Percentiles rank a stretch among this genome's conserved stretches.
phyloP scores from a whole-genome alignment of 2,888 invertebrate genomes.

The Napeogenes inachia region DNA sequence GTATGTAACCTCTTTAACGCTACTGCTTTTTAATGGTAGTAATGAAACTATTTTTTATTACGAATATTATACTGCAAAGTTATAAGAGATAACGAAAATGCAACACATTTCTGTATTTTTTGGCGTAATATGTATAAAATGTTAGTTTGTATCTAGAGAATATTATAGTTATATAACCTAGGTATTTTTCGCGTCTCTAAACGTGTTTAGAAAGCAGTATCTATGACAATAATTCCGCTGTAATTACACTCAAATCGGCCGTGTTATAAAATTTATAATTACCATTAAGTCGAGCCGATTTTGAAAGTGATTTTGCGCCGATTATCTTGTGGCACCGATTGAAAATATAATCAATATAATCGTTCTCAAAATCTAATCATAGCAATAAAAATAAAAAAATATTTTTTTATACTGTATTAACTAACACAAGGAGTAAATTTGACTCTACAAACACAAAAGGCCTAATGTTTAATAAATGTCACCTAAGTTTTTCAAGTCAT shows the following conservation, averaged over 20 bases:
- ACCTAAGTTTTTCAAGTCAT: not conserved
- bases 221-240: conserved; percentile 18
- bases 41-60: not conserved
- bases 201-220: conserved; percentile 27
- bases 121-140: too few relatives aligned
- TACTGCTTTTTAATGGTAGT: not conserved
- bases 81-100: too few relatives aligned
- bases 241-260: conserved; percentile 20
- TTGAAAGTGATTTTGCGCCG: conserved; percentile 19
- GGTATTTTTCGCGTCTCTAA: not conserved
- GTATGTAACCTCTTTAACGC: not conserved
- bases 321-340: conserved; percentile 16
- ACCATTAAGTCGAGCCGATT: conserved; percentile 15
- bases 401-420: too few relatives aligned
- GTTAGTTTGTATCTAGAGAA: not conserved
- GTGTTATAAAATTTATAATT: conserved; percentile 17
- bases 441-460: not conserved
- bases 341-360: conserved; percentile 1
- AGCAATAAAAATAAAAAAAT: too few relatives aligned
- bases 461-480: not conserved
- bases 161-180: not conserved
- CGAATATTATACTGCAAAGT: not conserved
- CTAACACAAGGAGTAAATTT: too few relatives aligned
- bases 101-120: too few relatives aligned
- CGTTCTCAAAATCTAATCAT: not conserved